Conservation (phyloP, 1,140 invertebrate genomes). For the Gonioctena quinquepunctata region DNA sequence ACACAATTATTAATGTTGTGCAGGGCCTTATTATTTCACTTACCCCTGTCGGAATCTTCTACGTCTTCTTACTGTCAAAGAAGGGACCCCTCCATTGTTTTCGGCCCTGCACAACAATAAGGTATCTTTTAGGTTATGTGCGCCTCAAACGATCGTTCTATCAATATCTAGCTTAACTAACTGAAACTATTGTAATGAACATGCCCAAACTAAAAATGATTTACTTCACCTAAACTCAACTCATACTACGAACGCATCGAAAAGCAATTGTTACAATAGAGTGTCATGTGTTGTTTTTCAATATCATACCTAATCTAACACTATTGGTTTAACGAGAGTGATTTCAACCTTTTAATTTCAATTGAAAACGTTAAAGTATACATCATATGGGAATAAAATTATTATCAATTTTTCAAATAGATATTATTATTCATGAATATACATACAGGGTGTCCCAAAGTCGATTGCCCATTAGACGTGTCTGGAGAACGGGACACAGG, state of each 20-base stretch:
- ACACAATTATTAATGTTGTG: conserved; percentile 23
- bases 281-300: background rate
- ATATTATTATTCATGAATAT: too few relatives aligned
- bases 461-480: too few relatives aligned
- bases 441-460: too few relatives aligned
- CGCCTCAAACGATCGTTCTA: background rate
- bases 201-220: background rate
- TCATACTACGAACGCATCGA: background rate
- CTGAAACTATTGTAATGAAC: background rate
- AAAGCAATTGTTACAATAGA: background rate
- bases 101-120: conserved; percentile 55
- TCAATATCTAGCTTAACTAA: background rate
- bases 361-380: too few relatives aligned
- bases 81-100: conserved; percentile 51
- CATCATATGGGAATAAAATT: too few relatives aligned
- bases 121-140: background rate
- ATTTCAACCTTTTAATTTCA: too few relatives aligned
- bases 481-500: too few relatives aligned
- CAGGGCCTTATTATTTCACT: conserved; percentile 37
- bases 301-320: too few relatives aligned
- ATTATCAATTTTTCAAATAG: too few relatives aligned
- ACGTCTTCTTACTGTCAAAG: conserved; percentile 52
- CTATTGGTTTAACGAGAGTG: too few relatives aligned
- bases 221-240: background rate
- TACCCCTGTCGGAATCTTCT: conserved; percentile 51